These are phyloP conservation scores for Hyposoter dolosus DNA, from an alignment of 2,888 invertebrate species.

Conservation along the genomic window DNA sequence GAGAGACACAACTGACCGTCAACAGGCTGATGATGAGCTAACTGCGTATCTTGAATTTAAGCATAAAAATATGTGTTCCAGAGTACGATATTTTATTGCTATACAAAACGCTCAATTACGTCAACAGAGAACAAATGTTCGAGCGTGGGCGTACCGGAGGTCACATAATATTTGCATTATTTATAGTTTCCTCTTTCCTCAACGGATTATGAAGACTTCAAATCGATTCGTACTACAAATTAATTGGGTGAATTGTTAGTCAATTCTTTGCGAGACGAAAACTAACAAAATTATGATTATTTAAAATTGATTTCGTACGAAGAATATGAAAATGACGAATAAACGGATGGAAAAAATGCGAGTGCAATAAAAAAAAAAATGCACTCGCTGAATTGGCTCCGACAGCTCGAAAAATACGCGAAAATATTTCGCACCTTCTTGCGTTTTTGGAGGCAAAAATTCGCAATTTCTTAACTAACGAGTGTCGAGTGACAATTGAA, in stretches of 20 bases:
- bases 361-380: constrained; percentile 24
- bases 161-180: constrained; percentile 33
- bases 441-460: neutral
- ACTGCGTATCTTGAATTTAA: constrained; percentile 31
- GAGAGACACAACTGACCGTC: neutral
- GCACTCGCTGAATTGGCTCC: constrained; percentile 20
- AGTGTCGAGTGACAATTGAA: constrained; percentile 47
- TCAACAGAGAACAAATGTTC: constrained; percentile 41
- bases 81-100: constrained; percentile 24
- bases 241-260: neutral
- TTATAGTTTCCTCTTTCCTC: constrained; percentile 19
- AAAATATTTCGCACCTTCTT: constrained; percentile 1
- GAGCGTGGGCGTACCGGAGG: constrained; percentile 58
- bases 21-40: constrained; percentile 15
- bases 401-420: neutral
- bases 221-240: neutral
- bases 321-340: neutral
- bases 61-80: constrained; percentile 7
- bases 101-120: constrained; percentile 27
- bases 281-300: no score
- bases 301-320: no score
- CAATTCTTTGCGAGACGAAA: neutral
- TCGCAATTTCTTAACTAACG: constrained; percentile 5
- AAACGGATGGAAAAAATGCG: neutral
- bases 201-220: neutral